Conservation (phyloP, 2,113 vertebrate genomes). For the Engraulis encrasicolus region DNA sequence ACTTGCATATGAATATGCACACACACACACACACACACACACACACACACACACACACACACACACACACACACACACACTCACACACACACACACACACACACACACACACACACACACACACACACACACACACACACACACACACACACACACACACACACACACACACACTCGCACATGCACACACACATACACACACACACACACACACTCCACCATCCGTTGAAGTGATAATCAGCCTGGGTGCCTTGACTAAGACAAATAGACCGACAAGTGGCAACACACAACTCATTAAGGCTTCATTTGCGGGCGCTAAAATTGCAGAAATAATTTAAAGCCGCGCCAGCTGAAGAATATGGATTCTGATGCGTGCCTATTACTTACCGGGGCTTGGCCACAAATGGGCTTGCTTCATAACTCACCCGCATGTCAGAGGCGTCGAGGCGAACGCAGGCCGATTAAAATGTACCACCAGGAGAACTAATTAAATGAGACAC, state of each 20-base stretch:
- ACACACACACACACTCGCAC: too few relatives aligned
- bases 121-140: too few relatives aligned
- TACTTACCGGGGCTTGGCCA: slow-evolving; percentile 50
- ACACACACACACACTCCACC: slow-evolving; percentile 31
- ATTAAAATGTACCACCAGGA: slow-evolving; percentile 55
- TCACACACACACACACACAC: too few relatives aligned
- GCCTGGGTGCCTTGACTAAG: slow-evolving; percentile 66
- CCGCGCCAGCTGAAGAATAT: slow-evolving; percentile 56
- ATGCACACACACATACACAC: too few relatives aligned
- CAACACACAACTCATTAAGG: slow-evolving; percentile 61
- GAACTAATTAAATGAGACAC: slow-evolving; percentile 65
- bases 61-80: too few relatives aligned
- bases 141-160: too few relatives aligned
- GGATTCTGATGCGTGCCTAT: slow-evolving; percentile 60
- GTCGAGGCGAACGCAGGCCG: slow-evolving; percentile 49
- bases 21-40: too few relatives aligned
- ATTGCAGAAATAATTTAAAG: slow-evolving; percentile 63
- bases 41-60: too few relatives aligned
- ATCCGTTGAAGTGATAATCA: slow-evolving; percentile 67
- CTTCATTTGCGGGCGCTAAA: slow-evolving; percentile 66
- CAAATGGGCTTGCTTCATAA: slow-evolving; percentile 62
- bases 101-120: too few relatives aligned
- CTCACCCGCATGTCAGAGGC: slow-evolving; percentile 51
- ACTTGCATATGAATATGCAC: too few relatives aligned
- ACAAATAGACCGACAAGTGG: slow-evolving; percentile 58